Percentiles rank a stretch among this genome's conserved stretches.
Conservation (phyloP, 2,797 vertebrate species). For the Macroramphosus scolopax region DNA sequence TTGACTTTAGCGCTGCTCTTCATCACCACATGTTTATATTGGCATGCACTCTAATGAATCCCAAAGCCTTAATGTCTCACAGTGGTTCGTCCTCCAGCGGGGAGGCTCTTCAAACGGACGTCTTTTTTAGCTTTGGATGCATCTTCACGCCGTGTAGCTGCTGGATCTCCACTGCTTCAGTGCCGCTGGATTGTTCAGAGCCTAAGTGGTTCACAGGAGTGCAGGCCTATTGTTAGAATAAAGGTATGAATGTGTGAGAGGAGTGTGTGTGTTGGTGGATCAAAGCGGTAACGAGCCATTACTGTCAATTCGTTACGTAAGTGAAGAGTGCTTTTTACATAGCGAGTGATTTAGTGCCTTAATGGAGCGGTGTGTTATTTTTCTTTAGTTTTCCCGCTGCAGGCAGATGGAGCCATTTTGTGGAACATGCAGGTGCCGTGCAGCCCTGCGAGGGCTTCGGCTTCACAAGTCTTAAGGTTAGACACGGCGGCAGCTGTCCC, state of each 20-base stretch:
- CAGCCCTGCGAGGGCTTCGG: slow-evolving; percentile 1
- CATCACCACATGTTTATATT: slow-evolving; percentile 25
- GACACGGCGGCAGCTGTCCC: slow-evolving; percentile 38
- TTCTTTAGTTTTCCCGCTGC: slow-evolving; percentile 44
- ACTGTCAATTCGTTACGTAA: slow-evolving; percentile 67
- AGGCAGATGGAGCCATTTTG: slow-evolving; percentile 40
- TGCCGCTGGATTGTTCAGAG: slow-evolving; percentile 45
- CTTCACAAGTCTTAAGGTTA: no score
- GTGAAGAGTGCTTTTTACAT: slow-evolving; percentile 60
- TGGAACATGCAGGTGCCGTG: slow-evolving; percentile 3
- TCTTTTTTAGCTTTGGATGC: no score
- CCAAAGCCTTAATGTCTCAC: slow-evolving; percentile 26
- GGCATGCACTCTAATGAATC: slow-evolving; percentile 16
- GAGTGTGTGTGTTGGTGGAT: slow-evolving; percentile 69
- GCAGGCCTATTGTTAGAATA: slow-evolving; percentile 63
- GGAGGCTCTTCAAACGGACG: no score
- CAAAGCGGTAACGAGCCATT: slow-evolving; percentile 72
- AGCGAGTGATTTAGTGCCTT: slow-evolving; percentile 49
- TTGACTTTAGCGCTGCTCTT: slow-evolving; percentile 25
- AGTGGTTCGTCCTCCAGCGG: no score
- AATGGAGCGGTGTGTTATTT: slow-evolving; percentile 41
- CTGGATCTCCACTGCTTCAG: slow-evolving; percentile 26
- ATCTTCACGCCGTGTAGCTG: no score
- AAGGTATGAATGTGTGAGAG: slow-evolving; percentile 60
- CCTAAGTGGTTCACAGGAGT: slow-evolving; percentile 47